Evolutionary conservation across 2,113 vertebrate genomes (phyloP).

Genomic region (Prionailurus viverrinus): DNA sequence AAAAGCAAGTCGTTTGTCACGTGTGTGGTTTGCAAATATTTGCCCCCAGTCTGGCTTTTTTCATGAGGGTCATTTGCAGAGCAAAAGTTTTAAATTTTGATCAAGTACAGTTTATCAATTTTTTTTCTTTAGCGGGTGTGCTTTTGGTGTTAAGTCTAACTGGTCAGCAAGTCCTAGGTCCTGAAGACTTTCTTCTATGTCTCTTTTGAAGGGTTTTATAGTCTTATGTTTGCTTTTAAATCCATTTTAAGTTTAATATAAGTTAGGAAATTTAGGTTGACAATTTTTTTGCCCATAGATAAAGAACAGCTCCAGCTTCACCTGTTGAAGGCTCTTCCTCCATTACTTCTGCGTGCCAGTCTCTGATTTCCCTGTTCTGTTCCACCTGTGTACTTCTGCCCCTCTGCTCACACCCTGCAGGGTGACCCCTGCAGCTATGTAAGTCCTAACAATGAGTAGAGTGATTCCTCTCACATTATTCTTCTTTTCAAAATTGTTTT

Average conservation of each 20-base stretch:
- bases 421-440: too few species aligned
- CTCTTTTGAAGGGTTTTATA: neutral
- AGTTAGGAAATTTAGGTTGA: neutral
- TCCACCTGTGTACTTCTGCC: neutral
- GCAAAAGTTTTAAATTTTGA: neutral
- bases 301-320: neutral
- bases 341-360: neutral
- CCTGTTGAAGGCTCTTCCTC: neutral
- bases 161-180: neutral
- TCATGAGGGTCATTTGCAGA: neutral
- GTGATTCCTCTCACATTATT: neutral
- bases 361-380: neutral
- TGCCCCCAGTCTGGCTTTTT: neutral
- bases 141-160: neutral
- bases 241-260: neutral
- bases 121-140: neutral
- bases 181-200: neutral
- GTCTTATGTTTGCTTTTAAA: conserved; percentile 9
- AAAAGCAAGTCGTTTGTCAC: neutral
- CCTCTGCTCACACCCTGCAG: neutral
- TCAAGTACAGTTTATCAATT: neutral
- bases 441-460: neutral
- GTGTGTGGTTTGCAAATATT: neutral
- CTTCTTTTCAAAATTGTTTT: neutral
- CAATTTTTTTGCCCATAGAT: neutral